phyloP scores from a whole-genome alignment of 2,113 vertebrate genomes.

The Myodes glareolus region DNA sequence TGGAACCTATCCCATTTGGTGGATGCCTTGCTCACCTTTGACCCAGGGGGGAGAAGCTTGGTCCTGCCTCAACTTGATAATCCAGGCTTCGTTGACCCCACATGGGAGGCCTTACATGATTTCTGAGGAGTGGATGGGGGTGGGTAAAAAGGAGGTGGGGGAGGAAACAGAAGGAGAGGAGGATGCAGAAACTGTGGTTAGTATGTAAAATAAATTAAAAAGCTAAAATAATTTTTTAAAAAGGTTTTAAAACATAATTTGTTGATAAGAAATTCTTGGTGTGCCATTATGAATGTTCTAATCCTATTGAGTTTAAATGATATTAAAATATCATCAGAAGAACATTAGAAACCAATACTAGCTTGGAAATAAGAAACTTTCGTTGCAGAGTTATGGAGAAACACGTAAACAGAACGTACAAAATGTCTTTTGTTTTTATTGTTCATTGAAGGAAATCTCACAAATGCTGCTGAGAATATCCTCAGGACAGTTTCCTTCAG shows the following conservation, averaged over 20 bases:
- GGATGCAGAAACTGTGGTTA: too few relatives aligned
- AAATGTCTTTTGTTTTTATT: conserved; percentile 56
- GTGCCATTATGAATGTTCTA: background rate
- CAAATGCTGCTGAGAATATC: conserved; percentile 35
- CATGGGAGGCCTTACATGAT: too few relatives aligned
- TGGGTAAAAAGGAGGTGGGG: too few relatives aligned
- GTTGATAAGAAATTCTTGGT: background rate
- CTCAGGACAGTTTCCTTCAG: conserved; percentile 55
- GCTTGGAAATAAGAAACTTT: background rate
- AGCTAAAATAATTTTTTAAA: too few relatives aligned
- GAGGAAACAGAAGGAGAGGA: too few relatives aligned
- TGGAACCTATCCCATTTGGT: too few relatives aligned
- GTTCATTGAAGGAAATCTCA: conserved; percentile 64
- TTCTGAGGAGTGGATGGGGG: too few relatives aligned
- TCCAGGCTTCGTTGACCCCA: too few relatives aligned
- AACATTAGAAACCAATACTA: background rate
- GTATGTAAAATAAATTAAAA: too few relatives aligned
- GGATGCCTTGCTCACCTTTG: too few relatives aligned
- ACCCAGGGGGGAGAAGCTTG: too few relatives aligned
- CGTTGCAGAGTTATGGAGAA: background rate
- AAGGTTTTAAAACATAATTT: background rate
- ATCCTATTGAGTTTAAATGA: background rate
- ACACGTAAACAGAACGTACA: background rate
- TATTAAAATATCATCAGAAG: background rate
- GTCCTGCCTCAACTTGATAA: too few relatives aligned